Evolutionary conservation across 2,888 invertebrate genomes (phyloP).

Genomic region (Rotaria sp.): DNA sequence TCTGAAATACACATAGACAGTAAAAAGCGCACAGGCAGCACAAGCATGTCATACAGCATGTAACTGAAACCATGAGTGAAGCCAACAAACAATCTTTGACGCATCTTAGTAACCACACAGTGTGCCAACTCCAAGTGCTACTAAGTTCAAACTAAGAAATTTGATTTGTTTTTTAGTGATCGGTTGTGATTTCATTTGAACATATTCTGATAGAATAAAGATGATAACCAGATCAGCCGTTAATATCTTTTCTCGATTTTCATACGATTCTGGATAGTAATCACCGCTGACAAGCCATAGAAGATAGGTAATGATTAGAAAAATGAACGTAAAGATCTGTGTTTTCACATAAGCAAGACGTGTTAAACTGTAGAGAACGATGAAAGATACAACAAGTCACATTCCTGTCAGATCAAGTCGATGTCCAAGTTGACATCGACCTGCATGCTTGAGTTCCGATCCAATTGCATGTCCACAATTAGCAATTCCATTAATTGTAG

Average conservation of each 20-base stretch:
- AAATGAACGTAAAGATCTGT: no score
- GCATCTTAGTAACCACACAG: background rate
- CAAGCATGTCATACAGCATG: background rate
- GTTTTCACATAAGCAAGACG: background rate
- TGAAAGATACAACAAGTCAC: background rate
- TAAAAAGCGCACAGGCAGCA: background rate
- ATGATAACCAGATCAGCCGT: background rate
- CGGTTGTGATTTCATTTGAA: background rate
- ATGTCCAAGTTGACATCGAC: background rate
- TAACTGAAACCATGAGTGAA: background rate
- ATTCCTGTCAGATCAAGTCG: background rate
- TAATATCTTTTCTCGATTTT: background rate
- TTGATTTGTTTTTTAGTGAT: background rate
- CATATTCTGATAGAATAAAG: background rate
- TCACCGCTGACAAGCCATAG: no score
- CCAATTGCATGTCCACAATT: background rate
- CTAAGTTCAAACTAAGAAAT: background rate
- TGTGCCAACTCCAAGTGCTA: background rate
- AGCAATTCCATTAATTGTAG: background rate
- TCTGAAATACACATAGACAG: background rate
- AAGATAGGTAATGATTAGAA: no score
- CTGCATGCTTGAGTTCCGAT: background rate
- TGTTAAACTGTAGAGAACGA: background rate
- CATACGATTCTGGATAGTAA: background rate
- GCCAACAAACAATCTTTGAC: background rate